Base-by-base conservation (phyloP, 2,113 vertebrate genomes). In the Phasianus colchicus region DNA sequence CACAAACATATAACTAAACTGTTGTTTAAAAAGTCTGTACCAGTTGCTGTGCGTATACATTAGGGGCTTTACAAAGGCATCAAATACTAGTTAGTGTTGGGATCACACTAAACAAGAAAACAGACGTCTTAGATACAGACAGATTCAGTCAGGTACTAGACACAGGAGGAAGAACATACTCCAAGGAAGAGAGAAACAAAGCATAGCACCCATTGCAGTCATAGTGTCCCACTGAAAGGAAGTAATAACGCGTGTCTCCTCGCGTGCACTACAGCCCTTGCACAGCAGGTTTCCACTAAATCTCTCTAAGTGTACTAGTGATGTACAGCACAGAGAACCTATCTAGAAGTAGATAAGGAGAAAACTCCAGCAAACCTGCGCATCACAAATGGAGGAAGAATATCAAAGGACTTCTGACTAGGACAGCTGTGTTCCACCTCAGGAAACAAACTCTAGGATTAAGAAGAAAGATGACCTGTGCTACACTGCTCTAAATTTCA, bases 31-130 rank as follows among this genome's bases (percentile, higher is more conserved):
- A 91, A 91, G 16, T 52, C 73, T 47, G 29, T 78, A 79, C 70
- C 86, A 94, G 82, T 78, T 90, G 89, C 54, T 89, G 69, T 36
- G 3, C 65, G 61, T 61, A 52, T 84, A 84, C 69, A 79, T 65
- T 71, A 82, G 58, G 75, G 92, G 34, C 47, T 84, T 89, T 79
- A 89, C 82, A 92, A 92, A 92, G 27, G 38, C 89, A 93, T 83
- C 71, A 86, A 93, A 70, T 78, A 30, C 43, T 85, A 45, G 58
- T 61, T 90, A 86, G 48, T 8, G 54, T 87, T 84, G 72, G 80
- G 40, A 78, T 90, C 83, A 89, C 32, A 13, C 29, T 40, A 76
- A 73, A 42, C 19, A 70, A 77, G 57, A 90, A 73, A 86, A 64
- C 36, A 77, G 36, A 42, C 29, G 66, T 75, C 61, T 84, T 43